Conservation (phyloP, 2,113 vertebrate species). For the Chaetura pelagica region DNA sequence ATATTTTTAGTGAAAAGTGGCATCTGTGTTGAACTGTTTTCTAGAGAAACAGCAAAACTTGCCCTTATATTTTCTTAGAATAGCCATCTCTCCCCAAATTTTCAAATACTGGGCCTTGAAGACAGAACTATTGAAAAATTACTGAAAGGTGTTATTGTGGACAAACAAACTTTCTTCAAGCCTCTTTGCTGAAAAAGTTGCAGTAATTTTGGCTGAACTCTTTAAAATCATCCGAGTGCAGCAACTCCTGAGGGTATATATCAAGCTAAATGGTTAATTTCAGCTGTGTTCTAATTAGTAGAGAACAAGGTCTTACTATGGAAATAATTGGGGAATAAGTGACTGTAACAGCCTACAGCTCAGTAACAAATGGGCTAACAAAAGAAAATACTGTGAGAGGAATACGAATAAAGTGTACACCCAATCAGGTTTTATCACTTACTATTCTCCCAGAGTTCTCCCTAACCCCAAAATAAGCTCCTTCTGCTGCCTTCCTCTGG, state of each 20-base stretch:
- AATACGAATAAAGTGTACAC: neutral
- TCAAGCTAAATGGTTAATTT: neutral
- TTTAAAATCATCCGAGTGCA: neutral
- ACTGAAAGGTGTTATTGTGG: neutral
- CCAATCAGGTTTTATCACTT: neutral
- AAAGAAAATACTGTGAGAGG: neutral
- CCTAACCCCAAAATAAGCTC: neutral
- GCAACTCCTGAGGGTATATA: neutral
- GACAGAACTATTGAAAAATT: neutral
- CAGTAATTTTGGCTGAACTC: neutral
- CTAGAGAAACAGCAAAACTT: neutral
- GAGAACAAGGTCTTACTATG: constrained; percentile 10
- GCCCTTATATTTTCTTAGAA: neutral
- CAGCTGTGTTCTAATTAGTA: constrained; percentile 16
- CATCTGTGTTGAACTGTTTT: neutral
- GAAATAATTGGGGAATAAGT: neutral
- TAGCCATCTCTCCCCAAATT: neutral
- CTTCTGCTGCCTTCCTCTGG: neutral
- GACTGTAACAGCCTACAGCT: neutral
- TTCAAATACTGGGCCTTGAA: neutral
- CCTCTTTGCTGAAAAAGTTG: neutral
- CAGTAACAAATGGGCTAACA: constrained; percentile 1
- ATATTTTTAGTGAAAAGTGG: neutral
- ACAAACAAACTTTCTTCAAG: neutral
- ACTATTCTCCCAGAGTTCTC: neutral